A percentile compares a stretch with the other conserved stretches of the same genome.
These are phyloP conservation scores for Callyntrura guangdongensis DNA, from an alignment of 2,888 invertebrate genomes.

Conservation along the genomic window DNA sequence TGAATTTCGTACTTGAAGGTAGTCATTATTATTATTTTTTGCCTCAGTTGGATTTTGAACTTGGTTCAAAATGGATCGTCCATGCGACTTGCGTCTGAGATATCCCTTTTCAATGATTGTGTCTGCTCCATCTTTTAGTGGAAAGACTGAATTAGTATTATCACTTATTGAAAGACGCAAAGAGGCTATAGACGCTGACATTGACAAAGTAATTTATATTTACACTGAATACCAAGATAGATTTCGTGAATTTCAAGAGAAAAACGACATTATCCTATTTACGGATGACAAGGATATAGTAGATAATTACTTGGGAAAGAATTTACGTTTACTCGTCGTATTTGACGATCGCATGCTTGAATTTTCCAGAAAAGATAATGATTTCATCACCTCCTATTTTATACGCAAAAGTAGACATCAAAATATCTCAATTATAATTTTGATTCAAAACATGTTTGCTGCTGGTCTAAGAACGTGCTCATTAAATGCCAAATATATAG, in stretches of 20 bases:
- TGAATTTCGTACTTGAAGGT: neutral
- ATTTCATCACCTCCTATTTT: neutral
- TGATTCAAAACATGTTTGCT: slow-evolving; percentile 22
- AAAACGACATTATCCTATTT: neutral
- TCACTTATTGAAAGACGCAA: neutral
- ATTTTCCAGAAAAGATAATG: slow-evolving; percentile 1
- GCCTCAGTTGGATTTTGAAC: neutral
- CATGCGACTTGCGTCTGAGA: neutral
- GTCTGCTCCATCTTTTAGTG: neutral
- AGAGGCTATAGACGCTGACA: neutral
- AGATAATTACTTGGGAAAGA: neutral
- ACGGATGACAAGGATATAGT: neutral
- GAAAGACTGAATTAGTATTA: slow-evolving; percentile 6
- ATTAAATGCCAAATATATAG: neutral
- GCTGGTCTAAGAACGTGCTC: slow-evolving; percentile 2
- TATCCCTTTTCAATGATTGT: neutral
- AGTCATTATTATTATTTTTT: neutral
- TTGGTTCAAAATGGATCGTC: too few relatives aligned
- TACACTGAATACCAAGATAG: slow-evolving; percentile 34
- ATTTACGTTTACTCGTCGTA: neutral
- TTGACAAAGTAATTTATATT: slow-evolving; percentile 16
- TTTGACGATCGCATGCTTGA: neutral
- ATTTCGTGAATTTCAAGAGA: neutral
- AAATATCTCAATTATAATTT: neutral
- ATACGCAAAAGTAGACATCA: slow-evolving; percentile 4